Percentiles rank a stretch among this genome's conserved stretches.
Evolutionary conservation across 2,888 invertebrate species (phyloP).

Genomic region (Adelognathus sp.): DNA sequence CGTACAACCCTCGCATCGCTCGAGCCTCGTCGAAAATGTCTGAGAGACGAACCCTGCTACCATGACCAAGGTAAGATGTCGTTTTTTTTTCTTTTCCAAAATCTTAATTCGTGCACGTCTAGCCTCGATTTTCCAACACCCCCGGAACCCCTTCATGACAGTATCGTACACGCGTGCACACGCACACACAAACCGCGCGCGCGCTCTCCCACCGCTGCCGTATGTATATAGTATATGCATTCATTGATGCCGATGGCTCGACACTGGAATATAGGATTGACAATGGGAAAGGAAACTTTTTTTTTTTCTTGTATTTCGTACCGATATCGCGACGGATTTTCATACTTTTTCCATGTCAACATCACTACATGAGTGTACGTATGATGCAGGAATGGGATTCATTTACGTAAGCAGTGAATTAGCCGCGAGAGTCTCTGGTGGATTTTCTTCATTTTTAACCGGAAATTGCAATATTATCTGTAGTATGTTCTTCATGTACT

Average conservation of each 20-base stretch:
- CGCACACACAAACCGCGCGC: conserved; percentile 20
- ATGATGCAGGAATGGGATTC: no score
- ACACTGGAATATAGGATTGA: not conserved
- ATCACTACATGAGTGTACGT: no score
- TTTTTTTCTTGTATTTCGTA: not conserved
- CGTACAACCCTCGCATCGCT: conserved; percentile 4
- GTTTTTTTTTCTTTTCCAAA: not conserved
- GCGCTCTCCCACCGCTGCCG: not conserved
- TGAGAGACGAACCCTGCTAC: conserved; percentile 66
- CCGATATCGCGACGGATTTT: no score
- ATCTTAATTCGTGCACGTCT: not conserved
- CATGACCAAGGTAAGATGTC: conserved; percentile 73
- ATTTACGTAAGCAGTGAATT: no score
- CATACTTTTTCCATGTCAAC: no score
- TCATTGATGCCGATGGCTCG: not conserved
- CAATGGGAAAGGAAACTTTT: not conserved
- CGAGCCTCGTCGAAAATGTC: conserved; percentile 66
- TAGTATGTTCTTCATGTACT: not conserved
- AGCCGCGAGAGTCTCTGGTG: no score
- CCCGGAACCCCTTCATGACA: not conserved
- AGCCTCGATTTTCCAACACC: not conserved
- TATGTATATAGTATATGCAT: no score
- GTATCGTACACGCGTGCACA: conserved; percentile 29
- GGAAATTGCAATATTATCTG: not conserved
- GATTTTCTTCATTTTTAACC: not conserved